A percentile compares a stretch with the other conserved stretches of the same genome.
Conservation (phyloP, 1,140 invertebrate genomes). For the Drusus annulatus region DNA sequence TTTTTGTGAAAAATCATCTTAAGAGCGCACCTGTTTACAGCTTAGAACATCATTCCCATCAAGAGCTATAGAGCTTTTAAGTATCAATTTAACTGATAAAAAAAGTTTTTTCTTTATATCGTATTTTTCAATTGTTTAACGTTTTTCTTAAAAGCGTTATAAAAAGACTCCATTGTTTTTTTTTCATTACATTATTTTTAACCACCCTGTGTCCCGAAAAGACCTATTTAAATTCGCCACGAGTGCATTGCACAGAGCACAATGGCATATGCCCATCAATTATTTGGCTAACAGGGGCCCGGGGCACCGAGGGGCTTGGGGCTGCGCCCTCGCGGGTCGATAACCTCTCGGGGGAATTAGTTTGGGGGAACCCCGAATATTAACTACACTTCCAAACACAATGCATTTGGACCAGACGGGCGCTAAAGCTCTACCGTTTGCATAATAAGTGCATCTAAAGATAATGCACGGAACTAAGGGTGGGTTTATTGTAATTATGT, state of each 20-base stretch:
- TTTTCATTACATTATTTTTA: too few species aligned
- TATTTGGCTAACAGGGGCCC: too few species aligned
- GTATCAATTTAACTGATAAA: too few species aligned
- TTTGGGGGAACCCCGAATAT: neutral
- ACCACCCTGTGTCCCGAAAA: neutral
- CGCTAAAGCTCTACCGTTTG: neutral
- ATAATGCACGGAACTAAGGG: neutral
- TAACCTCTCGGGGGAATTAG: neutral
- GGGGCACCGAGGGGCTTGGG: neutral
- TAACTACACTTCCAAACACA: neutral
- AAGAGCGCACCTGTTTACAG: too few species aligned
- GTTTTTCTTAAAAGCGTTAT: too few species aligned
- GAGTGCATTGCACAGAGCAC: slow-evolving; percentile 4
- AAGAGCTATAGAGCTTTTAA: too few species aligned
- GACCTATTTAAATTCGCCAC: slow-evolving; percentile 23
- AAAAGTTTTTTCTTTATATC: too few species aligned
- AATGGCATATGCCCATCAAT: slow-evolving; percentile 29
- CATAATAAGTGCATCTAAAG: neutral
- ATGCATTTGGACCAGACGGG: neutral
- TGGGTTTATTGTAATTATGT: neutral
- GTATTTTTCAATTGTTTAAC: too few species aligned
- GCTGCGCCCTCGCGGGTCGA: neutral
- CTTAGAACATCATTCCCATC: too few species aligned
- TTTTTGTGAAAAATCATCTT: too few species aligned
- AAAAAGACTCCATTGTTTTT: too few species aligned